Conservation (phyloP, 2,113 vertebrate genomes). For the Sarotherodon lohbergeri region DNA sequence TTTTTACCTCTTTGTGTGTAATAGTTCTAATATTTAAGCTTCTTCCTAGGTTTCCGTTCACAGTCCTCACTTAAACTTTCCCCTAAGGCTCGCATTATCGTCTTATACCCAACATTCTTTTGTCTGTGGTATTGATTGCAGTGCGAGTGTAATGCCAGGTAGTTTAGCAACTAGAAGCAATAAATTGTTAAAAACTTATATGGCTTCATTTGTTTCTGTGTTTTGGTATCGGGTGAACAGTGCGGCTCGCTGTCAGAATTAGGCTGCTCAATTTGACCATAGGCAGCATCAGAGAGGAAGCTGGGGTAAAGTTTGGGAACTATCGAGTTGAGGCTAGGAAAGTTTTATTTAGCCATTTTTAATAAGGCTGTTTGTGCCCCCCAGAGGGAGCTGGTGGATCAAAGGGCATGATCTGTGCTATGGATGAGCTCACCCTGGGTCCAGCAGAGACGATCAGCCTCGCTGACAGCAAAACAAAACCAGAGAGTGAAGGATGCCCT, state of each 20-base stretch:
- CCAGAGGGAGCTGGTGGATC: constrained; percentile 61
- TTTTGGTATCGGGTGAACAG: constrained; percentile 40
- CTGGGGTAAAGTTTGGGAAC: constrained; percentile 56
- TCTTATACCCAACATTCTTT: constrained; percentile 47
- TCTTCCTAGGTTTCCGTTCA: constrained; percentile 24
- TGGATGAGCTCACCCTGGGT: constrained; percentile 57
- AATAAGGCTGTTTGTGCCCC: constrained; percentile 66
- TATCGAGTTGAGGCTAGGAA: constrained; percentile 54
- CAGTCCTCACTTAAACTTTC: constrained; percentile 29
- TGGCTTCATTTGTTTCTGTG: constrained; percentile 56
- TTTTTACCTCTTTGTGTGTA: neutral
- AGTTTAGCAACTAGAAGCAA: constrained; percentile 55
- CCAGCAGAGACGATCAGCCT: constrained; percentile 51
- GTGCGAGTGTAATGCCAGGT: constrained; percentile 62
- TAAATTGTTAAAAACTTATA: constrained; percentile 59
- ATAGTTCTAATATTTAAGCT: constrained; percentile 4
- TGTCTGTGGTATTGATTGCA: constrained; percentile 65
- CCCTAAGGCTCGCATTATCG: constrained; percentile 52
- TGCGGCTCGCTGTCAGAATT: constrained; percentile 47
- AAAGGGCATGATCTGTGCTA: constrained; percentile 67
- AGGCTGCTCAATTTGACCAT: constrained; percentile 62
- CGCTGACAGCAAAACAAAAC: constrained; percentile 61
- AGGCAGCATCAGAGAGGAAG: constrained; percentile 47
- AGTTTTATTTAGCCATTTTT: constrained; percentile 68
- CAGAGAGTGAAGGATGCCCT: constrained; percentile 58